Evolutionary conservation across 1,140 invertebrate genomes (phyloP), one percentile per base, ranked within the genome.

Genomic region (Anagrus nilaparvatae): DNA sequence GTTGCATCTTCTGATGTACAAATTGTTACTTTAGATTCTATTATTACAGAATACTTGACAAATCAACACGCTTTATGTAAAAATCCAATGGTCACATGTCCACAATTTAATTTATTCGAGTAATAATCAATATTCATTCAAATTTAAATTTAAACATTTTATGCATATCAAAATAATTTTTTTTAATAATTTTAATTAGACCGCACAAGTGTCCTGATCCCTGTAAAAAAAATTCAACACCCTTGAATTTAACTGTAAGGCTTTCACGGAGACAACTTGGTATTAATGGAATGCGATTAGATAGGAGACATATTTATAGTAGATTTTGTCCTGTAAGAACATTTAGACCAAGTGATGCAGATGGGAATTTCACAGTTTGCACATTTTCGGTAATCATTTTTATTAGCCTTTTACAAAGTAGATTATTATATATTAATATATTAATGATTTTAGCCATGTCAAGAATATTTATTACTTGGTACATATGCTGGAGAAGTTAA

Each of bases 21-120:
- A 51, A 44, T 61, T 3, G 75, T 90, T 14, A 85, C 84, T 1
- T 70, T 97, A 16, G 86, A 95, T 61, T 84, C 85, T 19, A 97
- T 97, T 59, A 88, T 97, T 27, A 95, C 87, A 0, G 90, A 94
- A 65, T 97, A 96, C 69, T 73, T 97, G 27, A 85, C 89, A 29
- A 94, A 96, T 70, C 94, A 99, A 63, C 88, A 92, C 64, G 82
- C 87, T n/a, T 65, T 90, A 4, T 92, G 88, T 69, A 89, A 88
- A 73, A 90, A 90, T 67, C 87, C 87, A 4, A 88, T 91, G 74
- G 84, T 84, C 18, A 91, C 86, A 0, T 91, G 87, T 66, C 87
- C 88, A 9, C 84, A 88, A 59, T 92, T 93, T 55, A 88, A 91
- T 67, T 69, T 93, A 21, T 85, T 89, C 49, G 74, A 82, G 77